phyloP scores from a whole-genome alignment of 2,888 invertebrate genomes.

The Hesperia comma region DNA sequence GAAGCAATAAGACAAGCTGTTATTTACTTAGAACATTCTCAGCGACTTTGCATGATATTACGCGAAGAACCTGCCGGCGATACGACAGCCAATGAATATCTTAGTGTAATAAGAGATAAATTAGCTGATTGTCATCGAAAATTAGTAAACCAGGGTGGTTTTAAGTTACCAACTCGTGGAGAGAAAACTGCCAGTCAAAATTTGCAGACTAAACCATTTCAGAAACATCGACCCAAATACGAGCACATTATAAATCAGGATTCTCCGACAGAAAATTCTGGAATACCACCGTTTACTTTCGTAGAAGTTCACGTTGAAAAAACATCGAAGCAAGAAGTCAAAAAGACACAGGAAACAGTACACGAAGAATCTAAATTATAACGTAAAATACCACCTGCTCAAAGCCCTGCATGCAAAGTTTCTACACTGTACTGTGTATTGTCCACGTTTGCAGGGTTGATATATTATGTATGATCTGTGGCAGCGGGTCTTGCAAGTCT shows the following conservation, averaged over 20 bases:
- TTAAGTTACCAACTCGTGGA: constrained; percentile 66
- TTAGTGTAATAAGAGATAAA: constrained; percentile 81
- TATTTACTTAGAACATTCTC: constrained; percentile 88
- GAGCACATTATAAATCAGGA: constrained; percentile 65
- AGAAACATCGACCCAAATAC: constrained; percentile 63
- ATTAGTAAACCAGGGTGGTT: constrained; percentile 68
- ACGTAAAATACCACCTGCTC: constrained; percentile 22
- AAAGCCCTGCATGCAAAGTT: constrained; percentile 2
- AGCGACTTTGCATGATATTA: constrained; percentile 85
- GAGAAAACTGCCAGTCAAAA: constrained; percentile 60
- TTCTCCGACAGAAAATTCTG: constrained; percentile 62
- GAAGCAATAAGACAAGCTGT: constrained; percentile 85
- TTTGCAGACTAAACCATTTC: constrained; percentile 49
- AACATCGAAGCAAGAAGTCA: constrained; percentile 47
- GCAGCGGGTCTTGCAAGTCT: constrained; percentile 10
- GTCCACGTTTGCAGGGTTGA: neutral
- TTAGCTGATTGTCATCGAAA: constrained; percentile 76
- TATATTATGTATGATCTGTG: constrained; percentile 18
- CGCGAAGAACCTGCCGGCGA: constrained; percentile 83
- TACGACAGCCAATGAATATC: constrained; percentile 80
- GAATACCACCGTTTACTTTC: constrained; percentile 65
- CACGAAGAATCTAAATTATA: constrained; percentile 74
- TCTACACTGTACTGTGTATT: neutral
- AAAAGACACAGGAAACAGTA: constrained; percentile 54
- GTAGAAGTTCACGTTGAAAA: constrained; percentile 69